Evolutionary conservation across 1,140 invertebrate species (phyloP), one percentile per base, ranked within the genome.

Genomic region (Pseudoatta argentina): DNA sequence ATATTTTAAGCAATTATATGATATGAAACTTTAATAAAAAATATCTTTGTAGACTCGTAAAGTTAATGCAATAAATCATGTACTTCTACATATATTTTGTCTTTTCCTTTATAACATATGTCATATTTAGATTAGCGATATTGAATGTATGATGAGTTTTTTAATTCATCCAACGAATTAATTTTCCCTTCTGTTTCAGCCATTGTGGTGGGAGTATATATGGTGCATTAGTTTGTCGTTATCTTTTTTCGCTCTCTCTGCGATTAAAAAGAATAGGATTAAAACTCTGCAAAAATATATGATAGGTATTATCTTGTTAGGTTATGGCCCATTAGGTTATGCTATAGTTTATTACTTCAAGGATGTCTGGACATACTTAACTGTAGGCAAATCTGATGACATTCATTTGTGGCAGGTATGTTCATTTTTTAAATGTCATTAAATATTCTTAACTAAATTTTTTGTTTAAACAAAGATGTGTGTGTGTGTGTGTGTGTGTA

Each of bases 171-270:
- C 63, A 64, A 76, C 34, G 21, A 6, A 21, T 77, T 34, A 75
- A 63, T 66, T 44, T 30, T 64, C 14, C 39, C 34, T 78, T 85
- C 27, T 53, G 51, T 86, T 79, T 51, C 89, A 98, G 97, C 98
- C 98, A 39, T 93, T 98, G 44, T 96, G 97, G 95, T 99, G 99
- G 98, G 98, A 99, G 95, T 99, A 98, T 93, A 96, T 98, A 88
- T 99, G 99, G 99, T 97, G 98, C 88, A 95, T 97, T 4, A 99
- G 98, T 89, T 95, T 99, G 75, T 94, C 98, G n/a, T 96, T 98
- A 57, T 98, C 98, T 61, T 97, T 99, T 93, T 93, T 99, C 39
- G 98, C 97, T n/a, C 95, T 99, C 34, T 97, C 97, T 55, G 98
- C 98, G 24, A 97, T 98, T 87, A 97, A 97, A 89, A 97, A 96